Evolutionary conservation across 2,888 invertebrate species (phyloP), one percentile per base, ranked within the genome.

Genomic region (Tinea semifulvella): DNA sequence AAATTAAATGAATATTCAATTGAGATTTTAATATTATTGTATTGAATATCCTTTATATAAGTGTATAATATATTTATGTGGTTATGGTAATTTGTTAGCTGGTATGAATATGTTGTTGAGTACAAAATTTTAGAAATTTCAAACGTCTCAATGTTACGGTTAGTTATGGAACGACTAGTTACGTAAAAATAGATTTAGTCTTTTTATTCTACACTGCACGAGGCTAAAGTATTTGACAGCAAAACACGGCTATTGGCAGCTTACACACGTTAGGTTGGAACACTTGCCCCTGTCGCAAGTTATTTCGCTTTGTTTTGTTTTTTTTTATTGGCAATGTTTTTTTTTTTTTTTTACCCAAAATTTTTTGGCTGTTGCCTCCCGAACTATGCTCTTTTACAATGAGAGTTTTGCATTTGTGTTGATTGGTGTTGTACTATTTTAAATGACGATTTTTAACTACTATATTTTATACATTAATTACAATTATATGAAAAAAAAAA

Each of bases 281-380:
- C 13, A 31, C 31, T 22, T 22, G 5, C 8, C 22, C 11, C 31
- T 13, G 14, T 14, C 13, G 13, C 31, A 31, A 31, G 3, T 31
- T 31, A 22, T 31, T 31, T 31, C 7, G 31, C 31, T 31, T 31
- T n/a, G 11, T 14, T 13, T 31, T 31, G 31, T 31, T 31, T 31
- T 31, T 31, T 13, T 31, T 31, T 14, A 31, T 31, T 31, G 14
- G 31, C 31, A 31, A 31, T 31, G 6, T n/a, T 2, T 13, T 10
- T 7, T 11, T 27, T 27, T 27, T 27, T 27, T 27, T 4, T n/a
- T 26, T 26, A 6, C 11, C n/a, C n/a, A n/a, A n/a, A n/a, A n/a
- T n/a, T n/a, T n/a, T n/a, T n/a, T n/a, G n/a, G n/a, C n/a, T n/a
- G n/a, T n/a, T n/a, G n/a, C n/a, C n/a, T n/a, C n/a, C n/a, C n/a